Evolutionary conservation across 2,888 invertebrate genomes (phyloP), one percentile per base, ranked within the genome.

Genomic region (Anticlea derivata): DNA sequence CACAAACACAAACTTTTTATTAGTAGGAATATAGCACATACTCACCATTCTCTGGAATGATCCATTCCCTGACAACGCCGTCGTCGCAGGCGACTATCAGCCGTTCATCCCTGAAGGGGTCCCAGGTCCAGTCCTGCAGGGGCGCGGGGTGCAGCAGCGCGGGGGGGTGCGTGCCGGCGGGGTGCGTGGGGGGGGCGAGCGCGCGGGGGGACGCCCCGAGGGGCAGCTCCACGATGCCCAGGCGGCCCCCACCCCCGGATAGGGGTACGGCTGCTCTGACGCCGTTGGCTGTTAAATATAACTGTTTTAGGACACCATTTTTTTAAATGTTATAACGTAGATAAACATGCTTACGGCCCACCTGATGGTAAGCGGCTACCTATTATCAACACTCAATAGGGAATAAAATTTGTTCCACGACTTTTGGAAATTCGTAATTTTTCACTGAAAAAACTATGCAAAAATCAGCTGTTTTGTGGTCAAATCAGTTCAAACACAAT

Each of bases 91-190:
- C 97, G 30, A 97, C 97, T 30, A 96, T 94, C 53, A 99, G 92
- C 41, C 95, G 91, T 41, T 92, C 91, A 61, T 94, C 92, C 79
- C 97, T 92, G 83, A 98, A 98, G 0, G 98, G 98, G 91, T 98
- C 98, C 96, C 97, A 99, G 49, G 95, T 94, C 86, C 98, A 97
- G 86, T 99, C 99, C 93, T 96, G 95, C 26, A 98, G 94, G 66
- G 95, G 95, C 63, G 94, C 95, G 44, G 97, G 96, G 83, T 98
- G 97, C 52, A 98, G 95, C 65, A 99, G 86, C n/a, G 97, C 96
- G 24, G 96, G 96, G 94, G 94, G 17, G 95, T 96, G 54, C 95
- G 96, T 96, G 1, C 95, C 94, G 43, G 96, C 83, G 60, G 96
- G 93, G 5, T 95, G 96, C 0, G 95, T 93, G 70, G 95, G 94